phyloP scores from a whole-genome alignment of 2,888 invertebrate genomes.

The Lathronympha strigana region DNA sequence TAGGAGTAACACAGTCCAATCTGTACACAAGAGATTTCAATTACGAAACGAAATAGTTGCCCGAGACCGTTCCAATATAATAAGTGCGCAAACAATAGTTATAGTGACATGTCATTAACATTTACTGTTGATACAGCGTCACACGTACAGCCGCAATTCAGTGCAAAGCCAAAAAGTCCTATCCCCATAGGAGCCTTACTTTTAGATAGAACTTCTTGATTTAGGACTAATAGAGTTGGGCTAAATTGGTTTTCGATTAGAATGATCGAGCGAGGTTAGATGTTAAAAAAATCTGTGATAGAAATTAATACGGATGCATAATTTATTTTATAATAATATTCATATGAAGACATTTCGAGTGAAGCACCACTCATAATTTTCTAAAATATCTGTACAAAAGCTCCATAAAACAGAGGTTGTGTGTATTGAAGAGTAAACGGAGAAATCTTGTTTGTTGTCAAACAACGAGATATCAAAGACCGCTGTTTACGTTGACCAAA shows the following conservation, averaged over 20 bases:
- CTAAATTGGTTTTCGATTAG: constrained; percentile 8
- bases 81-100: constrained; percentile 39
- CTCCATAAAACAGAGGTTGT: constrained; percentile 15
- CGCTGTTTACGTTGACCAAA: constrained; percentile 36
- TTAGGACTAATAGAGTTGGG: not conserved
- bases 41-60: constrained; percentile 35
- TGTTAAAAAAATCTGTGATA: no score
- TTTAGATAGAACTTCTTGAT: not conserved
- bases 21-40: constrained; percentile 30
- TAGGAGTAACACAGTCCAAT: constrained; percentile 1
- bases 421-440: constrained; percentile 26
- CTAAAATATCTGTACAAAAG: constrained; percentile 3
- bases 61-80: constrained; percentile 16
- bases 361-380: constrained; percentile 1
- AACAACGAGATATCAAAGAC: constrained; percentile 41
- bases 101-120: constrained; percentile 57
- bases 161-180: not conserved
- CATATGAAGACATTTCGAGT: not conserved
- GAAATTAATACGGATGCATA: not conserved
- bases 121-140: constrained; percentile 57
- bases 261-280: not conserved
- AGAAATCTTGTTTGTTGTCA: constrained; percentile 35
- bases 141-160: constrained; percentile 54
- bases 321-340: not conserved
- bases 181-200: not conserved